Base-by-base conservation (phyloP, 2,888 invertebrate species). In the Netelia fuscicornis region DNA sequence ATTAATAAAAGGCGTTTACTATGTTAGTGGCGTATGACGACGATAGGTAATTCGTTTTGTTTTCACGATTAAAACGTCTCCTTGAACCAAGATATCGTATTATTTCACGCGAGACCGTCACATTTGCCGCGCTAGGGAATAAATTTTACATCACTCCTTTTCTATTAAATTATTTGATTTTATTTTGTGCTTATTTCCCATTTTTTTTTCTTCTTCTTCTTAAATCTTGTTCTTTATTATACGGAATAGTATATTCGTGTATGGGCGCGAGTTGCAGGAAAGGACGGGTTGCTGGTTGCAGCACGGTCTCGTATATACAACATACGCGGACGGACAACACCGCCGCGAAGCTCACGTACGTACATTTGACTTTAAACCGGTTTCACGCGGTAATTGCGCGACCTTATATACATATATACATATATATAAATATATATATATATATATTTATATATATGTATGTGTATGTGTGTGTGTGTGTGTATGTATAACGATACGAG, bases 331-430 rank as follows among this genome's bases (percentile, higher is more conserved):
- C 85, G 85, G 85, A 85, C 85, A 85, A 79, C 85, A 85, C 85
- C 85, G 85, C 85, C 85, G 85, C 85, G 85, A 85, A 78, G 81
- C 85, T 82, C 88, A 87, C 87, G 87, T 87, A 88, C 86, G 86
- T 86, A 84, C 83, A 86, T 87, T 88, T 85, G 78, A 87, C 87
- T 88, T 87, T 87, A 90, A 90, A 90, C 90, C 90, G 90, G 91
- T 91, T 89, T 81, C 70, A 68, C 83, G 87, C 83, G 87, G 89
- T 91, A 90, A 91, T 91, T 91, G 89, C 88, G 87, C 89, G 89
- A 90, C 89, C 89, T 90, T 90, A 85, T 62, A 74, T 68, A 68
- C 62, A 79, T 64, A 71, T 62, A 71, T 52, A 52, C 44, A 17
- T 60, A 48, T 62, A 48, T 11, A 48, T 89, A 85, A 54, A 74